Percentiles rank a stretch among this genome's conserved stretches.
Conservation (phyloP, 2,888 invertebrate genomes). For the Pseudococcus jackbeardsleyi region DNA sequence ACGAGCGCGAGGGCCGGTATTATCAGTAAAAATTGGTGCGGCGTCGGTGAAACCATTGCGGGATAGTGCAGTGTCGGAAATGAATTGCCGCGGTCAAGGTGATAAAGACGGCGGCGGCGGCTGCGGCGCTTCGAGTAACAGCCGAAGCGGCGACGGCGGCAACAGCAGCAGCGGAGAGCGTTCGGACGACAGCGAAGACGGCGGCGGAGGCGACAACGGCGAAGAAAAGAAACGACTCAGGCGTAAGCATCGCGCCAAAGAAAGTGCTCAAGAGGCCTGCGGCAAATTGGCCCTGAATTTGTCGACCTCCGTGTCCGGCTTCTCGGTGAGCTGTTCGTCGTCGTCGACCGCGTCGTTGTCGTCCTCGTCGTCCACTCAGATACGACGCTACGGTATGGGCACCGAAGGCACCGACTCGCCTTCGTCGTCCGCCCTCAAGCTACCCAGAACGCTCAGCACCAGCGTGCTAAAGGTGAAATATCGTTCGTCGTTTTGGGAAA, state of each 20-base stretch:
- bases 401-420: constrained; percentile 65
- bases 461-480: constrained; percentile 84
- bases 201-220: not conserved
- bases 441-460: constrained; percentile 82
- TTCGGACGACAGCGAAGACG: constrained; percentile 26
- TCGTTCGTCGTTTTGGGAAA: constrained; percentile 87
- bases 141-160: not conserved
- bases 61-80: constrained; percentile 14
- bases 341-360: constrained; percentile 62
- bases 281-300: constrained; percentile 61
- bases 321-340: constrained; percentile 66
- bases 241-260: constrained; percentile 56
- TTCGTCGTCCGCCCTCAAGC: constrained; percentile 69
- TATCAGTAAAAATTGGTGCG: constrained; percentile 42
- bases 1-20: not conserved
- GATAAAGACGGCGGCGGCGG: not conserved
- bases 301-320: constrained; percentile 65
- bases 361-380: constrained; percentile 56
- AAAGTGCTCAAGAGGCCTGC: constrained; percentile 53
- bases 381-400: constrained; percentile 56
- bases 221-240: constrained; percentile 32
- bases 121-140: not conserved
- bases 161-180: constrained; percentile 48
- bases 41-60: not conserved
- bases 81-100: constrained; percentile 26